phyloP scores from a whole-genome alignment of 2,113 vertebrate species.

The Solenodon paradoxus region DNA sequence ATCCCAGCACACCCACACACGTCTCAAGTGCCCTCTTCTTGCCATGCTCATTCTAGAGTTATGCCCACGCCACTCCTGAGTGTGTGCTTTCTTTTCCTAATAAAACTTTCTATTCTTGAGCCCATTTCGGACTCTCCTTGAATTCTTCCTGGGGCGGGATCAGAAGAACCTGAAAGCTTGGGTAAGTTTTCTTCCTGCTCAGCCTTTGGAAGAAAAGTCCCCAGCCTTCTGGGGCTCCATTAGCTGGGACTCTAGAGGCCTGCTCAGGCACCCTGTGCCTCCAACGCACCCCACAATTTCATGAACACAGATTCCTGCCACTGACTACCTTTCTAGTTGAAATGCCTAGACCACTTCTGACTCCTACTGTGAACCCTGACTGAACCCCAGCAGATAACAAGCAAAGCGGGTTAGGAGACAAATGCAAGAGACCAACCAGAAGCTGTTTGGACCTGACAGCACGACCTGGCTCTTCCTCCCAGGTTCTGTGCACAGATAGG shows the following conservation, averaged over 20 bases:
- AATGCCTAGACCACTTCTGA: background rate
- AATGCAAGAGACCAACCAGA: background rate
- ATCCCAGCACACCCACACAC: no score
- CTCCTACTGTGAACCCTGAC: background rate
- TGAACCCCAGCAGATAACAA: background rate
- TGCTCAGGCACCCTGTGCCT: background rate
- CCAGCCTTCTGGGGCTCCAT: no score
- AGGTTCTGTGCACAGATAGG: background rate
- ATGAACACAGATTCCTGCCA: background rate
- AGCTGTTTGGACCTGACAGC: background rate
- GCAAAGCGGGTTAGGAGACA: background rate
- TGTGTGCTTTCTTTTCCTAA: no score
- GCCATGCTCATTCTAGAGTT: no score
- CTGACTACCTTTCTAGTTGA: background rate
- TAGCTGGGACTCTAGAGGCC: background rate
- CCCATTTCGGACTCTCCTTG: no score
- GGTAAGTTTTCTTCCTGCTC: no score
- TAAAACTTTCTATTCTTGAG: no score
- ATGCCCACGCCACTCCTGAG: no score
- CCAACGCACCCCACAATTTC: background rate
- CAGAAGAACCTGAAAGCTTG: no score
- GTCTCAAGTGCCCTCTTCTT: no score
- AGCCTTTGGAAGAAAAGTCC: no score
- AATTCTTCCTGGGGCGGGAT: no score
- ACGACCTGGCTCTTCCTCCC: background rate